Percentiles rank a stretch among this genome's conserved stretches.
phyloP scores from a whole-genome alignment of 2,113 vertebrate species.

The Osmerus eperlanus region DNA sequence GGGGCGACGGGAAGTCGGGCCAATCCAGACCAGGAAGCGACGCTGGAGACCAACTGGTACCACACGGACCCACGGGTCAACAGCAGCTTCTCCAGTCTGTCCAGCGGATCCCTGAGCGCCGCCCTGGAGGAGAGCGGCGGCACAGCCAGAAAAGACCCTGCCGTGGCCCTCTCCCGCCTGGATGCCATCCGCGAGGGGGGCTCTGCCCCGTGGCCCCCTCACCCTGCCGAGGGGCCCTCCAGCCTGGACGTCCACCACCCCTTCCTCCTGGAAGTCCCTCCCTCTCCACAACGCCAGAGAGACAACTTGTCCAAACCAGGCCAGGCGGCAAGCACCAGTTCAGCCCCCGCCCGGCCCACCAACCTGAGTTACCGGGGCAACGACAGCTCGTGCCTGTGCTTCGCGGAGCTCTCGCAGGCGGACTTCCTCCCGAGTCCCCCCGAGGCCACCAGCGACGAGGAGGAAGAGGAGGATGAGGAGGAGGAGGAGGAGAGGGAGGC shows the following conservation, averaged over 20 bases:
- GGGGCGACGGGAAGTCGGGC: constrained; percentile 35
- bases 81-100: constrained; percentile 88
- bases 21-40: constrained; percentile 57
- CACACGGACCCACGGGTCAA: constrained; percentile 77
- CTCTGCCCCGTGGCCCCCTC: constrained; percentile 22
- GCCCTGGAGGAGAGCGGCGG: constrained; percentile 78
- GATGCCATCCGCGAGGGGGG: constrained; percentile 38
- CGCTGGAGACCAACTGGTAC: constrained; percentile 77
- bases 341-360: constrained; percentile 41
- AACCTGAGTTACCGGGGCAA: constrained; percentile 54
- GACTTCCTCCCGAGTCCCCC: constrained; percentile 55
- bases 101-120: constrained; percentile 86
- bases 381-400: constrained; percentile 69
- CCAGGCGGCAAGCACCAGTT: constrained; percentile 10
- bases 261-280: constrained; percentile 62
- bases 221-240: constrained; percentile 62
- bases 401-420: constrained; percentile 71
- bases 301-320: constrained; percentile 15
- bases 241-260: constrained; percentile 70
- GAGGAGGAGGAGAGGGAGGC: constrained; percentile 44
- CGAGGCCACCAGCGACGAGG: constrained; percentile 59
- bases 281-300: constrained; percentile 39
- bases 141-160: constrained; percentile 20
- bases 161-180: constrained; percentile 31
- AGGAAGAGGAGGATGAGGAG: constrained; percentile 43